These are phyloP conservation scores for Cryptosula pallasiana DNA, from an alignment of 2,888 invertebrate genomes.

Conservation along the genomic window DNA sequence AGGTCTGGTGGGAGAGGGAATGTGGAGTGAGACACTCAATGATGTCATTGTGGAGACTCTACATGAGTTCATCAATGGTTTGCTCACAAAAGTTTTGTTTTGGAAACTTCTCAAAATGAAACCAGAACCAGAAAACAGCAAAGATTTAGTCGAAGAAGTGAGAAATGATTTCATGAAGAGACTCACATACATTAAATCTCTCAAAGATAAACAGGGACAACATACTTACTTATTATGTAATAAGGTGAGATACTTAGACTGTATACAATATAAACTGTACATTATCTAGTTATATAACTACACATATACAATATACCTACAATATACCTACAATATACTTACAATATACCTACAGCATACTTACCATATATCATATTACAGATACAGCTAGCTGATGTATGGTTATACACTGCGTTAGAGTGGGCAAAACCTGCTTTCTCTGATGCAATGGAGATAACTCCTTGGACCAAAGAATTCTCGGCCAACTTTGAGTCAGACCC, in stretches of 20 bases:
- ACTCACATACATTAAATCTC: neutral
- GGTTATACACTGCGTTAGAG: slow-evolving; percentile 7
- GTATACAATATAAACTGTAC: too few relatives aligned
- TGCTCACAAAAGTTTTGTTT: neutral
- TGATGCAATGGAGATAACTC: slow-evolving; percentile 6
- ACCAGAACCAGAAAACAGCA: slow-evolving; percentile 10
- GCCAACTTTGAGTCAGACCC: slow-evolving; percentile 10
- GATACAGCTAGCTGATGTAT: slow-evolving; percentile 17
- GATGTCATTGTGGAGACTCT: slow-evolving; percentile 4
- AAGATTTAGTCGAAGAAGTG: neutral
- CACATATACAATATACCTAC: too few relatives aligned
- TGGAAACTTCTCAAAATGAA: neutral
- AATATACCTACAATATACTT: too few relatives aligned
- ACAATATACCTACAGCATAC: neutral
- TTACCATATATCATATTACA: neutral
- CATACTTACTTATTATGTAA: neutral
- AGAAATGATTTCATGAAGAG: neutral
- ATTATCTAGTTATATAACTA: too few relatives aligned
- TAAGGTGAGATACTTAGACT: neutral
- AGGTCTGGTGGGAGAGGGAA: neutral
- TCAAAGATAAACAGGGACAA: neutral
- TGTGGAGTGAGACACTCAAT: slow-evolving; percentile 17
- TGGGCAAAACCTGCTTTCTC: neutral
- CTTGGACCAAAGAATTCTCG: slow-evolving; percentile 7
- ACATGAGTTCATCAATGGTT: neutral